These are phyloP conservation scores for Chelonus insularis DNA, from an alignment of 1,140 invertebrate genomes.

Conservation along the genomic window DNA sequence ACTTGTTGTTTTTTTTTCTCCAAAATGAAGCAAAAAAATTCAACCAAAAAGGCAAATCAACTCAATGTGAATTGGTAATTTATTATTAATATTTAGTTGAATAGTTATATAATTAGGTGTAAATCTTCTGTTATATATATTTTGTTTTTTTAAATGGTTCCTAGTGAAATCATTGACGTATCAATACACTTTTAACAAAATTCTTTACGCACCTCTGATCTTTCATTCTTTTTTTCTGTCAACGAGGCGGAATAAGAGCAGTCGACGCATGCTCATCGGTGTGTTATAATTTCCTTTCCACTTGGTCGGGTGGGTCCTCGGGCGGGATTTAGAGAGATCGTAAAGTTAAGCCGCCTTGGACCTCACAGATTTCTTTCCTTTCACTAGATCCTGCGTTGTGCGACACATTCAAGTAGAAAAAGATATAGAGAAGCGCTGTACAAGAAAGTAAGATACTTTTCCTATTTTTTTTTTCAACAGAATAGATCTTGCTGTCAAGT, in stretches of 20 bases:
- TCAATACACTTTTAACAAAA: not conserved
- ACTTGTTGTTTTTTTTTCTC: too few relatives aligned
- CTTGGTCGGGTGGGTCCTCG: conserved; percentile 44
- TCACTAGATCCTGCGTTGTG: conserved; percentile 5
- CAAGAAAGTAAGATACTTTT: not conserved
- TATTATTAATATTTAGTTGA: too few relatives aligned
- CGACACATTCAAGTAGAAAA: not conserved
- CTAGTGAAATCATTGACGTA: not conserved
- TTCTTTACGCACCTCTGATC: conserved; percentile 1
- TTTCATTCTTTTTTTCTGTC: conserved; percentile 32
- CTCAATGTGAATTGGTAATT: too few relatives aligned
- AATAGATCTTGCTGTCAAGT: conserved; percentile 21
- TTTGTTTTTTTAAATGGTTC: not conserved
- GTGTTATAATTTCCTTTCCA: conserved; percentile 61
- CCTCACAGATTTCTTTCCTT: conserved; percentile 17
- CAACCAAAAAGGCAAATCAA: too few relatives aligned
- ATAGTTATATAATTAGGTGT: too few relatives aligned
- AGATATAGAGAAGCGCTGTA: not conserved
- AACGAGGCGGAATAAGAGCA: conserved; percentile 59
- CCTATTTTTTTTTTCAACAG: not conserved
- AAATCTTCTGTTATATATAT: too few relatives aligned
- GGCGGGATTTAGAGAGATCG: conserved; percentile 54
- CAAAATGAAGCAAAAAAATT: too few relatives aligned
- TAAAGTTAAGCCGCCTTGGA: conserved; percentile 51
- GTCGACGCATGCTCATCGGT: conserved; percentile 59